phyloP scores from a whole-genome alignment of 2,797 vertebrate genomes.

The Danio choprae region DNA sequence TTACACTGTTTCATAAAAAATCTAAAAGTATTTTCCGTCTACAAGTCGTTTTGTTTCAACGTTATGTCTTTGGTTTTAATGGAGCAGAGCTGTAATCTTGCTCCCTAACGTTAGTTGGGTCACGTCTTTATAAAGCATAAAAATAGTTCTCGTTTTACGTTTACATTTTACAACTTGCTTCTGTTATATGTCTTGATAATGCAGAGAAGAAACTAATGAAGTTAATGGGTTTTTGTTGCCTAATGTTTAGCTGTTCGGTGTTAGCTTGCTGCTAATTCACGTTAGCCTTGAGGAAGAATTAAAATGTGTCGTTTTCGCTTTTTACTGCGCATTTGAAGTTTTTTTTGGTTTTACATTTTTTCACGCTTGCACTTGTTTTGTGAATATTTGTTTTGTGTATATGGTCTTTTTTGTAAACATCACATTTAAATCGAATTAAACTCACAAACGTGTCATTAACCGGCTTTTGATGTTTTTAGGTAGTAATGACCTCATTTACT shows the following conservation, averaged over 20 bases:
- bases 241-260: slow-evolving; percentile 1
- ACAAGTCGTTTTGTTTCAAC: slow-evolving; percentile 3
- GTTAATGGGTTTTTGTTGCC: not conserved
- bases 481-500: not conserved
- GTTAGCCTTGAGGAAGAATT: not conserved
- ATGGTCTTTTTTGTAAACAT: too few species aligned
- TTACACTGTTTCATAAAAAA: not conserved
- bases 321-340: not conserved
- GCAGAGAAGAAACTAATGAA: not conserved
- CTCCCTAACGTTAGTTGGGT: not conserved
- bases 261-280: slow-evolving; percentile 38
- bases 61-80: slow-evolving; percentile 16
- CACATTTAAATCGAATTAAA: not conserved
- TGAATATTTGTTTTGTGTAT: not conserved
- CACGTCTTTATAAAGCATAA: not conserved
- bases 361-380: not conserved
- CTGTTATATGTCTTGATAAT: not conserved
- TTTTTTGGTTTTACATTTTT: not conserved
- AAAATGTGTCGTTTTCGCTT: not conserved
- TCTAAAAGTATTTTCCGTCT: not conserved
- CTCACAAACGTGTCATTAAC: not conserved
- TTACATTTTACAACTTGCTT: not conserved
- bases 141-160: too few species aligned
- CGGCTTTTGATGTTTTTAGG: not conserved
- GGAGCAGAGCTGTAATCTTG: not conserved